Evolutionary conservation across 2,888 invertebrate genomes (phyloP), one percentile per base, ranked within the genome.

Genomic region (Scotopteryx bipunctaria): DNA sequence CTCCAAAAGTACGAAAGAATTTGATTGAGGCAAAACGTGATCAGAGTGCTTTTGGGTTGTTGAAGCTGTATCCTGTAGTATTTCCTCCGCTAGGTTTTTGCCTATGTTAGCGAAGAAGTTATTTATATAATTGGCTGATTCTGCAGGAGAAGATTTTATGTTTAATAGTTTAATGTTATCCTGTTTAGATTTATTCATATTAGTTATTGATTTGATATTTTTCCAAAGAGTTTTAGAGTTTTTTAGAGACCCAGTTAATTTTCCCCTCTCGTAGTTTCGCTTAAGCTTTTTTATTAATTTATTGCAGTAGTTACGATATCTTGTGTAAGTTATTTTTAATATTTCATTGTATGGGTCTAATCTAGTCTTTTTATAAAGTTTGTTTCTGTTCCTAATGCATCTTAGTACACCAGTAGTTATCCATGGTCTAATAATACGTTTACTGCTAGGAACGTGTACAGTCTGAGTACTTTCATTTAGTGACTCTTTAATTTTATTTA

Each of bases 371-470:
- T 1, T 17, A 8, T 47, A 40, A 33, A 47, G 17, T 9, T 27
- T 27, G 16, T 47, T 41, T 35, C 40, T 40, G n/a, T 35, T 32
- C 17, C 1, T 32, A 6, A 47, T 33, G n/a, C 47, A 47, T 1
- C 40, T 23, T 17, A 47, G 11, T 1, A 41, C 14, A 1, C 47
- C 40, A 2, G n/a, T 6, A 3, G 47, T 47, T 1, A 47, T 40
- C 47, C 47, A 47, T 2, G 47, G 47, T 17, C 35, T 41, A 3
- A 31, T 23, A 3, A 27, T 40, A 2, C 13, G 23, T 13, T 47
- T 38, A 9, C 25, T 33, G 1, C 47, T 40, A 25, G 38, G 13
- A 15, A 40, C 17, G 2, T 1, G 5, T 6, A 23, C 13, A 5
- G 9, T 33, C 21, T 2, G 1, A 3, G 37, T 45, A 6, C 37